phyloP scores from a whole-genome alignment of 2,113 vertebrate species.

The Columba livia region DNA sequence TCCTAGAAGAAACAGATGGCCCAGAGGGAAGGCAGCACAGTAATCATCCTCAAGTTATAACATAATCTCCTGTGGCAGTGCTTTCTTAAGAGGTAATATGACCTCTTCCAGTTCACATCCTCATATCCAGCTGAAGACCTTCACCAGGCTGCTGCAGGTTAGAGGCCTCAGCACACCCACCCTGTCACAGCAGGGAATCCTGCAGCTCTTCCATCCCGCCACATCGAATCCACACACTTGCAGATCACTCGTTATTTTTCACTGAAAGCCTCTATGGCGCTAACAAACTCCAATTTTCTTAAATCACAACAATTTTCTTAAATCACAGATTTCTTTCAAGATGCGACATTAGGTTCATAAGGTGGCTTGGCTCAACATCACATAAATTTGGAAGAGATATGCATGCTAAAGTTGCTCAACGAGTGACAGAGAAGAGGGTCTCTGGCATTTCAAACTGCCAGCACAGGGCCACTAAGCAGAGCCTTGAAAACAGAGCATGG shows the following conservation, averaged over 20 bases:
- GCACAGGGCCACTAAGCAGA: neutral
- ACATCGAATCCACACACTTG: neutral
- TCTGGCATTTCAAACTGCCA: neutral
- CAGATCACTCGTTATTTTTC: accelerated
- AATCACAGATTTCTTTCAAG: neutral
- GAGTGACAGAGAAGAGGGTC: neutral
- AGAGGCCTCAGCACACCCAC: neutral
- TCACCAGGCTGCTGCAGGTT: neutral
- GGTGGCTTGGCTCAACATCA: neutral
- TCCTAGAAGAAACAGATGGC: neutral
- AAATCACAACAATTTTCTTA: neutral
- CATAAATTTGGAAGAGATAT: accelerated
- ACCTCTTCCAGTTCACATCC: neutral
- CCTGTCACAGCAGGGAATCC: neutral
- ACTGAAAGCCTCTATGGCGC: neutral
- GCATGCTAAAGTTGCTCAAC: neutral
- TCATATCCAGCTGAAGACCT: neutral
- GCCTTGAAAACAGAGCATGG: neutral
- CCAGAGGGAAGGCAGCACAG: neutral
- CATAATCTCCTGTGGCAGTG: neutral
- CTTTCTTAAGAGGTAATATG: neutral
- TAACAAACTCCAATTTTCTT: neutral
- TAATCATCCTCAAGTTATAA: neutral
- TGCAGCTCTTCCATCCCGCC: neutral
- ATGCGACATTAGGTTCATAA: neutral